These are phyloP conservation scores for Oxytorus armatus DNA, from an alignment of 2,888 invertebrate species.

Conservation along the genomic window DNA sequence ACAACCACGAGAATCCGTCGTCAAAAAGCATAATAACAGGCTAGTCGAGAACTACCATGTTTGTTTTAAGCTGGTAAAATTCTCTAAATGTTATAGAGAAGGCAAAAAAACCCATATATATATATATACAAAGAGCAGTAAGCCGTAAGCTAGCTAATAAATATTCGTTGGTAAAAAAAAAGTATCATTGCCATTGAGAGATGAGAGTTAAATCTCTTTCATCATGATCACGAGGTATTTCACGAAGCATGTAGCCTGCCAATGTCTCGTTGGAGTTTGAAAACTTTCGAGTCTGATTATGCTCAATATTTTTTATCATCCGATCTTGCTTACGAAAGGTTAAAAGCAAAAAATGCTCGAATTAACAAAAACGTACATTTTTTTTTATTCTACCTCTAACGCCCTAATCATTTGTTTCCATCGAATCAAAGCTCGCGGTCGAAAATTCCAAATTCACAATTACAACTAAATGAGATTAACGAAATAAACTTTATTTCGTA, in stretches of 20 bases:
- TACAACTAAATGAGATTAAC: background rate
- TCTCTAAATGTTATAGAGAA: constrained; percentile 52
- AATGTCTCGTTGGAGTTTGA: constrained; percentile 64
- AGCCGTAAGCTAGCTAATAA: constrained; percentile 62
- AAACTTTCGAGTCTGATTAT: constrained; percentile 58
- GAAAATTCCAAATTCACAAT: background rate
- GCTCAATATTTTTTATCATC: constrained; percentile 63
- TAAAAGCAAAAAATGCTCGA: constrained; percentile 37
- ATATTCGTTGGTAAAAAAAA: constrained; percentile 58
- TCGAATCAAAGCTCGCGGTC: background rate
- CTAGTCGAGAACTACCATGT: constrained; percentile 55
- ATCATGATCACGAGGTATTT: constrained; percentile 68
- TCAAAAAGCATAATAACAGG: constrained; percentile 52
- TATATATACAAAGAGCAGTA: constrained; percentile 48
- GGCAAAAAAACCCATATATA: constrained; percentile 7
- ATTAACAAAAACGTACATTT: constrained; percentile 17
- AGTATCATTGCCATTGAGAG: constrained; percentile 59
- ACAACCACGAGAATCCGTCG: constrained; percentile 40
- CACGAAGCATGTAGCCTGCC: constrained; percentile 68
- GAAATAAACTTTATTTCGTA: constrained; percentile 1
- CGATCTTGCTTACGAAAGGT: constrained; percentile 23
- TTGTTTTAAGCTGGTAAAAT: constrained; percentile 40
- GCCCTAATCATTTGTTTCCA: constrained; percentile 13
- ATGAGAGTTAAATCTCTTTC: constrained; percentile 59
- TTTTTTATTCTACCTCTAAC: constrained; percentile 21